Percentiles rank a stretch among this genome's conserved stretches.
Conservation (phyloP, 2,888 invertebrate genomes). For the Drosophila nigricruria region DNA sequence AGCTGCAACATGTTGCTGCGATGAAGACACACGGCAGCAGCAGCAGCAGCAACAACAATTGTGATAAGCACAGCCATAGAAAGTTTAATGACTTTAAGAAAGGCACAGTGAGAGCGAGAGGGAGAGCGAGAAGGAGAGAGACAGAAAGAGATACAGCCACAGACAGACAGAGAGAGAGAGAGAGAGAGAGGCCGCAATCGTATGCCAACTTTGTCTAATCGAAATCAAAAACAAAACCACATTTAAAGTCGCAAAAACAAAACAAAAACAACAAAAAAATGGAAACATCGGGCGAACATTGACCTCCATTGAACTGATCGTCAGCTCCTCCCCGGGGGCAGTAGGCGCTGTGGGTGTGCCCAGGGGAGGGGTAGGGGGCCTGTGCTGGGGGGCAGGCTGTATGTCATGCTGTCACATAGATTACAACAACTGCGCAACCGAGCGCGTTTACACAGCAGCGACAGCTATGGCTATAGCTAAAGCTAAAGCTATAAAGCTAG, state of each 20-base stretch:
- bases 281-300: slow-evolving; percentile 46
- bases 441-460: slow-evolving; percentile 12
- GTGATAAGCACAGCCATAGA: slow-evolving; percentile 67
- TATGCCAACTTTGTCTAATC: slow-evolving; percentile 66
- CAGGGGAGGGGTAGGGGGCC: slow-evolving; percentile 1
- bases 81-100: slow-evolving; percentile 68
- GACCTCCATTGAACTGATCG: slow-evolving; percentile 61
- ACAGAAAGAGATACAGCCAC: not conserved
- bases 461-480: not conserved
- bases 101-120: slow-evolving; percentile 8
- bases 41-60: slow-evolving; percentile 39
- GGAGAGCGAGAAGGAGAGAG: not conserved
- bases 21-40: slow-evolving; percentile 27
- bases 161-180: not conserved
- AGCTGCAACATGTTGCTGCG: slow-evolving; percentile 45
- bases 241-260: slow-evolving; percentile 41
- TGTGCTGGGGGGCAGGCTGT: slow-evolving; percentile 7
- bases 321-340: slow-evolving; percentile 25
- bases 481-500: not conserved
- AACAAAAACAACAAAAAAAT: slow-evolving; percentile 17
- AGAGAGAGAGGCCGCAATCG: slow-evolving; percentile 4
- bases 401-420: slow-evolving; percentile 41
- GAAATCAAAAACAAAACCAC: slow-evolving; percentile 66
- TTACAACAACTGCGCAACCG: slow-evolving; percentile 38
- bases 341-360: slow-evolving; percentile 19